A percentile compares a stretch with the other conserved stretches of the same genome.
Evolutionary conservation across 2,797 vertebrate species (phyloP).

Genomic region (Poeciliopsis turneri): DNA sequence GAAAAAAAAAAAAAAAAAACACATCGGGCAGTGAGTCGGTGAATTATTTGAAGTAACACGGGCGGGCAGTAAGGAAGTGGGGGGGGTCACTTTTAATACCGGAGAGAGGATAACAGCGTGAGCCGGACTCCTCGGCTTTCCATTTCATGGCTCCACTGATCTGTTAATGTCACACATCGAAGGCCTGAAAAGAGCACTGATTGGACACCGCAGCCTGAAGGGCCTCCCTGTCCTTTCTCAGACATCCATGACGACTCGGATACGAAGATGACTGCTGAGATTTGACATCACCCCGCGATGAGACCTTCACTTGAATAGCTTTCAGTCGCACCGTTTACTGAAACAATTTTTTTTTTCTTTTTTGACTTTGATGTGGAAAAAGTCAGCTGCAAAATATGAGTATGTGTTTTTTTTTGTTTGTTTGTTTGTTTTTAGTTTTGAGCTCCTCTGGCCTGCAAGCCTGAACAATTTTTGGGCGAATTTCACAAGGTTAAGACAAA

Average conservation of each 20-base stretch:
- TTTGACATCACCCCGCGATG: slow-evolving; percentile 32
- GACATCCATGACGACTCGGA: slow-evolving; percentile 39
- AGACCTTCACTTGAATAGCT: slow-evolving; percentile 35
- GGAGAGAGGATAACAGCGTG: slow-evolving; percentile 43
- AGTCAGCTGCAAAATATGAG: slow-evolving; percentile 10
- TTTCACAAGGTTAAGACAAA: slow-evolving; percentile 24
- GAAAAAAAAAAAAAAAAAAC: background rate
- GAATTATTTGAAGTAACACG: slow-evolving; percentile 36
- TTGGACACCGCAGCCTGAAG: slow-evolving; percentile 54
- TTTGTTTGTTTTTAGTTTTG: background rate
- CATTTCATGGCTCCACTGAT: slow-evolving; percentile 59
- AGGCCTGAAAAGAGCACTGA: slow-evolving; percentile 58
- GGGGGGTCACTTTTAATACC: slow-evolving; percentile 32
- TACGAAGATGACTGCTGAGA: slow-evolving; percentile 29
- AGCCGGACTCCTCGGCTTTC: slow-evolving; percentile 33
- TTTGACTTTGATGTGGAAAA: slow-evolving; percentile 11
- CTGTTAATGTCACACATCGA: slow-evolving; percentile 58
- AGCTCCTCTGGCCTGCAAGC: background rate
- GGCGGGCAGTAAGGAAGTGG: background rate
- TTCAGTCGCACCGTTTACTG: slow-evolving; percentile 17
- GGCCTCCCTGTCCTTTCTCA: slow-evolving; percentile 37
- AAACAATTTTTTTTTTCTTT: slow-evolving; percentile 5
- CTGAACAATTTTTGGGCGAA: slow-evolving; percentile 18
- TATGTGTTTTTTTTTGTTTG: background rate
- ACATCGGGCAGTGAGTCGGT: slow-evolving; percentile 13